Evolutionary conservation across 2,888 invertebrate genomes (phyloP), one percentile per base, ranked within the genome.

Genomic region (Epinotia demarniana): DNA sequence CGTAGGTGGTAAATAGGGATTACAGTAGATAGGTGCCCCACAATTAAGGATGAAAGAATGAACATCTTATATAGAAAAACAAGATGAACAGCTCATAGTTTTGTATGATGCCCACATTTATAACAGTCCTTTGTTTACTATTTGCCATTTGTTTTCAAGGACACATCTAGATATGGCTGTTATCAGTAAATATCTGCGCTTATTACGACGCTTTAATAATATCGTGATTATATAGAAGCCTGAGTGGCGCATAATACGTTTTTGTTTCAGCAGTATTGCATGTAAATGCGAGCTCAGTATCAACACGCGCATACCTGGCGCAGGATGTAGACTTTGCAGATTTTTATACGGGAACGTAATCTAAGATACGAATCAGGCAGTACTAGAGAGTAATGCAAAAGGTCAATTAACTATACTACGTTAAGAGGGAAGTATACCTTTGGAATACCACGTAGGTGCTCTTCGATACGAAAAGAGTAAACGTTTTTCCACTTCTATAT

Each of bases 261-360:
- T 19, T 43, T 60, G 3, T 16, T 16, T 43, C 16, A 11, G 11
- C 23, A 12, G n/a, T 67, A 18, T 67, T 72, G 11, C 43, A 49
- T 55, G 62, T 63, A 61, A 53, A 70, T 18, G 39, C n/a, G 27
- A 60, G 57, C 27, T 53, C 12, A 39, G 16, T 49, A 63, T 63
- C 57, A 57, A 69, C 69, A 74, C 33, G 55, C 63, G 49, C 69
- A 69, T 69, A 70, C 63, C n/a, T 62, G n/a, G 27, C 16, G 33
- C 62, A 70, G 63, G 74, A 74, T 53, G 18, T 74, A 69, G 74
- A 74, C 74, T 18, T 73, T 58, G 69, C 74, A 46, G 19, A 70
- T 70, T 58, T 69, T 63, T 74, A 18, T 12, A 23, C 49, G 12
- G 33, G 11, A 57, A 46, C 46, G 58, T 72, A 57, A 63, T 39